These are phyloP conservation scores for Propithecus perrieri DNA, from an alignment of 2,797 vertebrate species.

Conservation along the genomic window DNA sequence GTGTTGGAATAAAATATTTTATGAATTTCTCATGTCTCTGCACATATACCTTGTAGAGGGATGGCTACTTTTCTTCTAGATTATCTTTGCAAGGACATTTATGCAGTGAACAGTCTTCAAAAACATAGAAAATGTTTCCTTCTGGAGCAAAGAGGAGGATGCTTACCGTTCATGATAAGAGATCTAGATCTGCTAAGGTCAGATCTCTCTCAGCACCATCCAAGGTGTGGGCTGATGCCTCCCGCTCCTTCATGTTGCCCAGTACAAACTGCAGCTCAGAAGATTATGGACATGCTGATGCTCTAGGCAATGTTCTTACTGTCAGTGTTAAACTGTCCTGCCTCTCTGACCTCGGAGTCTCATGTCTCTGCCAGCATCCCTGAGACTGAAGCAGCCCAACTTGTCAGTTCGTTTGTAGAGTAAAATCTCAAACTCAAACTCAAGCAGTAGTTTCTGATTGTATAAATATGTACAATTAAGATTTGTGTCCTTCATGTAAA, in stretches of 20 bases:
- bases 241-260: accelerated
- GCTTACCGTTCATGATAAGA: accelerated
- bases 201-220: not conserved
- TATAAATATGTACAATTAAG: accelerated
- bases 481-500: too few relatives aligned
- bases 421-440: not conserved
- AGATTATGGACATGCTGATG: accelerated
- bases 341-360: not conserved
- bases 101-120: not conserved
- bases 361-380: not conserved
- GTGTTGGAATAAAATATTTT: not conserved
- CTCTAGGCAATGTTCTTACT: accelerated
- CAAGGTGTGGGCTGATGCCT: accelerated
- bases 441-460: not conserved
- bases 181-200: accelerated
- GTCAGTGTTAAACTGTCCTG: too few relatives aligned
- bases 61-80: not conserved
- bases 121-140: not conserved
- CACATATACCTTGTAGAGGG: not conserved
- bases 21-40: not conserved
- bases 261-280: not conserved
- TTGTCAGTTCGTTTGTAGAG: accelerated
- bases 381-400: too few relatives aligned
- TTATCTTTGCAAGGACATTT: not conserved
- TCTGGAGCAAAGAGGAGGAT: not conserved